Evolutionary conservation across 1,140 invertebrate species (phyloP), one percentile per base, ranked within the genome.

Genomic region (Drosophila saltans): DNA sequence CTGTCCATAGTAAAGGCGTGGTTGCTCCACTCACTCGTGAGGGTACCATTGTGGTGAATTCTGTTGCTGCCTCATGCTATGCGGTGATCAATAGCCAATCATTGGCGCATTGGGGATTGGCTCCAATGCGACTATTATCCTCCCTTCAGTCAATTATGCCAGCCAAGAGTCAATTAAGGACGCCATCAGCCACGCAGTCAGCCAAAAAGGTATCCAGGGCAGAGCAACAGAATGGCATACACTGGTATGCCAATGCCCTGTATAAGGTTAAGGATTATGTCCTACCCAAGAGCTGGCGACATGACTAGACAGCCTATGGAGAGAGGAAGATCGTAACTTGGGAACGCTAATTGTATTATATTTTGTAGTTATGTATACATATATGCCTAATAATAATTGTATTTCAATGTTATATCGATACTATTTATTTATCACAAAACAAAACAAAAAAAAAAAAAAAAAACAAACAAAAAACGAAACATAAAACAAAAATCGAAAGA

Each of bases 41-140:
- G 8, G 98, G 98, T 1, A 99, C 96, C 28, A 93, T 99, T 9
- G 94, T 99, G 28, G 97, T 99, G 1, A 96, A 99, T 92, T 96
- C 96, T 69, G 95, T 98, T 3, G 94, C 98, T 1, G 97, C 97
- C 1, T 99, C 98, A 0, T 99, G 98, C 92, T 99, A 99, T 93
- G 98, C 98, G 0, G 93, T 98, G 8, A 94, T 99, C 11, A 94
- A 96, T 90, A 97, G 96, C 92, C 97, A 98, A 78, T 92, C 92
- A 7, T 71, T 99, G 57, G 98, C 98, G 4, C 98, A 99, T 91
- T 94, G 94, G 84, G 95, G 96, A 1, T 97, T 98, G 91, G 93
- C 95, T 4, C 98, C 98, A 0, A 92, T 97, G 60, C 93, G 98
- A 55, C 67, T 96, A 0, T 93, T 93, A 74, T 92, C 91, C 58